A percentile compares a stretch with the other conserved stretches of the same genome.
phyloP scores from a whole-genome alignment of 1,140 invertebrate genomes.

The Heliconius melpomene region DNA sequence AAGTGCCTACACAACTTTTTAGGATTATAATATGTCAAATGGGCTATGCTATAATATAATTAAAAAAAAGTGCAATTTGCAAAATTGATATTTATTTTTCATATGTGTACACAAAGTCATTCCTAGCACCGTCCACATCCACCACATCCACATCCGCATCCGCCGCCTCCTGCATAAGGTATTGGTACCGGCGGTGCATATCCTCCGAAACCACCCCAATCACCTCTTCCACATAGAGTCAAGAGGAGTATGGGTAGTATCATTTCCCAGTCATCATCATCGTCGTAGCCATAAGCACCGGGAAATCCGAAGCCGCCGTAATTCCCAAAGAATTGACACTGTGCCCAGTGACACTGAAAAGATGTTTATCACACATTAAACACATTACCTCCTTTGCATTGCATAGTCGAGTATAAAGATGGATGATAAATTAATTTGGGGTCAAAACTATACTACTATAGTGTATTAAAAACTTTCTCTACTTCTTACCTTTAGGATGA shows the following conservation, averaged over 20 bases:
- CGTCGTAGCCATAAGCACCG: slow-evolving; percentile 11
- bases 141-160: slow-evolving; percentile 39
- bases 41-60: background rate
- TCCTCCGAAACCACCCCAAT: slow-evolving; percentile 29
- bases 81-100: slow-evolving; percentile 13
- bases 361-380: slow-evolving; percentile 10
- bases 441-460: too few species aligned
- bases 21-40: background rate
- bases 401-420: too few species aligned
- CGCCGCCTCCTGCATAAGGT: slow-evolving; percentile 23
- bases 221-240: slow-evolving; percentile 41
- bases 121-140: slow-evolving; percentile 16
- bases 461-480: background rate
- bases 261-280: slow-evolving; percentile 48
- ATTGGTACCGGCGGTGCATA: background rate
- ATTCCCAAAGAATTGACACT: slow-evolving; percentile 40
- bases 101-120: background rate
- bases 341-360: slow-evolving; percentile 38
- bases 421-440: too few species aligned
- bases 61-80: background rate
- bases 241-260: slow-evolving; percentile 53
- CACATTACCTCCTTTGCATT: too few species aligned
- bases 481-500: slow-evolving; percentile 52
- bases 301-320: slow-evolving; percentile 32
- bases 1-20: background rate